phyloP scores from a whole-genome alignment of 2,888 invertebrate genomes.

The Agrotis segetum region DNA sequence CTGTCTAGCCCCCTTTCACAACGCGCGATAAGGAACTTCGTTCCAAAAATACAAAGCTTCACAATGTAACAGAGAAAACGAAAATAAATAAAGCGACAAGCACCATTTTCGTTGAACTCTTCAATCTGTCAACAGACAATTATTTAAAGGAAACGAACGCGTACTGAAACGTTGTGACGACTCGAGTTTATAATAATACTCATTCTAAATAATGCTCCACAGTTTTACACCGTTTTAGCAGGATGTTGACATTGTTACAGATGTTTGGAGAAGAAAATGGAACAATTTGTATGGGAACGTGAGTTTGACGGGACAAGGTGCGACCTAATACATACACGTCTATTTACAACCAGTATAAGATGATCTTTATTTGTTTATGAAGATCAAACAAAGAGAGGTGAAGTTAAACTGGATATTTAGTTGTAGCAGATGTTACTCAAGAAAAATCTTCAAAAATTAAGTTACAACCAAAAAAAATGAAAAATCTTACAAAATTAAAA shows the following conservation, averaged over 20 bases:
- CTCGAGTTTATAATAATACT: slow-evolving; percentile 1
- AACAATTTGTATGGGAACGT: slow-evolving; percentile 27
- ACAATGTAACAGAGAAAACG: neutral
- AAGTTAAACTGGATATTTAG: no score
- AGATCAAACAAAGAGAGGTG: no score
- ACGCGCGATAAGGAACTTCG: no score
- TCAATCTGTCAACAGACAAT: slow-evolving; percentile 33
- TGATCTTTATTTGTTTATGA: no score
- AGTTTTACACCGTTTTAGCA: slow-evolving; percentile 30
- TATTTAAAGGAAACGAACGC: slow-evolving; percentile 40
- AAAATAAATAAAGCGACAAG: slow-evolving; percentile 27
- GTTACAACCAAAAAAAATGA: no score
- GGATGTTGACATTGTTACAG: slow-evolving; percentile 40
- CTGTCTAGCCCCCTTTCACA: no score
- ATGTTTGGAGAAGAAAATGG: slow-evolving; percentile 36
- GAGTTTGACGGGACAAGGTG: slow-evolving; percentile 3
- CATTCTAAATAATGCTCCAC: slow-evolving; percentile 21
- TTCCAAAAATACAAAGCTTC: neutral
- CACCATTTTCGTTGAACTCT: slow-evolving; percentile 31
- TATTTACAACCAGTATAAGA: no score
- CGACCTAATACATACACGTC: no score
- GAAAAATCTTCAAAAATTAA: no score
- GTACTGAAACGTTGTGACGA: slow-evolving; percentile 20
- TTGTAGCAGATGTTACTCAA: no score
- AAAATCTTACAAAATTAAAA: no score